Base-by-base conservation (phyloP, 1,140 invertebrate genomes). In the Drosophila trapezifrons region DNA sequence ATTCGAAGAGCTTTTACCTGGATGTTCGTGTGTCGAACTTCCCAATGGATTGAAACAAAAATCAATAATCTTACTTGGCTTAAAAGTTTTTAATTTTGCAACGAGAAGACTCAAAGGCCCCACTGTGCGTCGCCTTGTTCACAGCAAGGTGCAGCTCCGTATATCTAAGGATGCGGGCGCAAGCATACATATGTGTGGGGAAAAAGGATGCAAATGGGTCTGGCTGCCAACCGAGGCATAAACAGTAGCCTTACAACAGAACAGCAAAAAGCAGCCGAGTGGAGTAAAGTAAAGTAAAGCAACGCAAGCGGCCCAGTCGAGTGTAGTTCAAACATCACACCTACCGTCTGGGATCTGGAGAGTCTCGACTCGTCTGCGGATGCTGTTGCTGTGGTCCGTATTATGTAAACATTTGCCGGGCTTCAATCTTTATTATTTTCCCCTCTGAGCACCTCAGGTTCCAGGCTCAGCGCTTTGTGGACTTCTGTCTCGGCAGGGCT, bases 241-340 rank as follows among this genome's bases (percentile, higher is more conserved):
- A 86, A 81, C 64, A 78, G 58, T 62, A 46, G 49, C 63, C 64
- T 35, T 74, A 76, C 78, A 86, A 78, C 49, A 67, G 70, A 63
- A 65, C 49, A 32, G 51, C 78, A 79, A 70, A 49, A 49, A 65
- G 54, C 20, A 64, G 40, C 27, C 22, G 40, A 74, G 64, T 57
- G 72, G 40, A 63, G 66, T 25, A 58, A 67, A 73, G 74, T 38
- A 64, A 71, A 76, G 62, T 46, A 55, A 64, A 32, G 55, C 25
- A 67, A 25, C 69, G 49, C 57, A 63, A 54, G 72, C 62, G 47
- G 58, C 58, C 69, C 67, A 71, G 81, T 86, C 67, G 78, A 86
- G 82, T 86, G 82, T 78, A 86, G 82, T 86, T 86, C 82, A 86
- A 86, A 86, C 75, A 86, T 86, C 64, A 86, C 82, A 86, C 82